These are phyloP conservation scores for Scophthalmus maximus DNA, from an alignment of 2,113 vertebrate species.

Conservation along the genomic window DNA sequence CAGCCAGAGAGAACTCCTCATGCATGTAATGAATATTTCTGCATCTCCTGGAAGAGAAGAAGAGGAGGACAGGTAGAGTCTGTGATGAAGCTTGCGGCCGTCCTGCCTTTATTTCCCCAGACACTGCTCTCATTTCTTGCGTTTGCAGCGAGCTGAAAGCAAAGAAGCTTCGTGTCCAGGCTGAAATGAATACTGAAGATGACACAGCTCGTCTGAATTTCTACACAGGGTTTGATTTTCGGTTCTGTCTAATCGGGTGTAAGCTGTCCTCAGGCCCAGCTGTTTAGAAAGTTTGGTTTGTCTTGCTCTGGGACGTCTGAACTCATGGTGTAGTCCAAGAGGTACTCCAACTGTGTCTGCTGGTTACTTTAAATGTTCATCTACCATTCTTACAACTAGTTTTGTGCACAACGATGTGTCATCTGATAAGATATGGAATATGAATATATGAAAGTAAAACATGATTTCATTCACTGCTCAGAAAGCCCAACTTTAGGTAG, in stretches of 20 bases:
- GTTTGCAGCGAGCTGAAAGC: constrained; percentile 13
- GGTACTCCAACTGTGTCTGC: neutral
- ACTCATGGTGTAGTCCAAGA: too few relatives aligned
- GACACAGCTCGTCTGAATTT: constrained; percentile 1
- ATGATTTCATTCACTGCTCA: neutral
- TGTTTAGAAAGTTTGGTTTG: neutral
- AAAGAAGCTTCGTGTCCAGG: neutral
- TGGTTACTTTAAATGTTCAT: too few relatives aligned
- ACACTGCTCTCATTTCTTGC: constrained; percentile 25
- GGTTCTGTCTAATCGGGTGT: neutral
- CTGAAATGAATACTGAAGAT: constrained; percentile 11
- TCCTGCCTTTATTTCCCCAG: constrained; percentile 45
- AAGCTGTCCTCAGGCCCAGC: neutral
- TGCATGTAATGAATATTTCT: constrained; percentile 74
- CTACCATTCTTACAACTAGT: too few relatives aligned
- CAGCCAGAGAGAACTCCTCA: constrained; percentile 60
- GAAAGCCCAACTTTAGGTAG: neutral
- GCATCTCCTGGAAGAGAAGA: constrained; percentile 47
- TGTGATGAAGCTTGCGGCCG: constrained; percentile 13
- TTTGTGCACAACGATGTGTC: too few relatives aligned
- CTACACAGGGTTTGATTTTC: neutral
- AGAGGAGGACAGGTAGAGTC: constrained; percentile 29
- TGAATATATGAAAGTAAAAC: too few relatives aligned
- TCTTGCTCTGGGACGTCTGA: neutral
- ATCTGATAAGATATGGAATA: too few relatives aligned